phyloP scores from a whole-genome alignment of 2,888 invertebrate genomes.

The Drosophila emarginata region DNA sequence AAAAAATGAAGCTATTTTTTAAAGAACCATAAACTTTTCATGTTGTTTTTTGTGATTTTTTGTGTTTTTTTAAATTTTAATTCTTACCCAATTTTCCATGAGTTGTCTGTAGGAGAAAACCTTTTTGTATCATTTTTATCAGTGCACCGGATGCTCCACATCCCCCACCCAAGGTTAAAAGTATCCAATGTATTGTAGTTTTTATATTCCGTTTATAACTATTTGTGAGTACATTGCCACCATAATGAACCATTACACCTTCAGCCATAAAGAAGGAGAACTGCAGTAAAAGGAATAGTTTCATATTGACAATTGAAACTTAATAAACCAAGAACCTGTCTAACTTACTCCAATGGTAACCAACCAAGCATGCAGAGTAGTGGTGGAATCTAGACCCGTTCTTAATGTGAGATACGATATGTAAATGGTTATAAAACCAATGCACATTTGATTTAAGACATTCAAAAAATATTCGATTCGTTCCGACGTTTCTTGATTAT shows the following conservation, averaged over 20 bases:
- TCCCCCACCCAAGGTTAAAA: slow-evolving; percentile 75
- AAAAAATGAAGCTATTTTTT: too few species aligned
- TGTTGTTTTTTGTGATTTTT: background rate
- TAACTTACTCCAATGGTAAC: slow-evolving; percentile 79
- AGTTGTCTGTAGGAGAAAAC: slow-evolving; percentile 63
- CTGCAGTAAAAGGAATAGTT: slow-evolving; percentile 43
- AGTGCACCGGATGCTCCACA: slow-evolving; percentile 77
- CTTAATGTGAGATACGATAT: slow-evolving; percentile 76
- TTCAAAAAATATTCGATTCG: slow-evolving; percentile 68
- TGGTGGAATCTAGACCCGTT: slow-evolving; percentile 58
- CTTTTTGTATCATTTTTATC: slow-evolving; percentile 75
- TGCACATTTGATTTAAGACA: slow-evolving; percentile 79
- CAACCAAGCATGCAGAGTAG: slow-evolving; percentile 78
- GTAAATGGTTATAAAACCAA: slow-evolving; percentile 80
- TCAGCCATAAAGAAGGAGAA: slow-evolving; percentile 81
- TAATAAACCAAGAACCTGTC: background rate
- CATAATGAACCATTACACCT: slow-evolving; percentile 79
- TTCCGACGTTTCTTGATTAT: slow-evolving; percentile 49
- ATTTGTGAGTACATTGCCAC: slow-evolving; percentile 71
- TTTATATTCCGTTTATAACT: slow-evolving; percentile 74
- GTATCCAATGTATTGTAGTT: slow-evolving; percentile 80
- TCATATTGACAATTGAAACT: background rate
- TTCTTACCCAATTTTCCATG: slow-evolving; percentile 78
- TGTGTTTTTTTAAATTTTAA: background rate
- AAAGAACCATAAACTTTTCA: too few species aligned